Conservation (phyloP, 2,888 invertebrate species). For the Drosophila setosimentum region DNA sequence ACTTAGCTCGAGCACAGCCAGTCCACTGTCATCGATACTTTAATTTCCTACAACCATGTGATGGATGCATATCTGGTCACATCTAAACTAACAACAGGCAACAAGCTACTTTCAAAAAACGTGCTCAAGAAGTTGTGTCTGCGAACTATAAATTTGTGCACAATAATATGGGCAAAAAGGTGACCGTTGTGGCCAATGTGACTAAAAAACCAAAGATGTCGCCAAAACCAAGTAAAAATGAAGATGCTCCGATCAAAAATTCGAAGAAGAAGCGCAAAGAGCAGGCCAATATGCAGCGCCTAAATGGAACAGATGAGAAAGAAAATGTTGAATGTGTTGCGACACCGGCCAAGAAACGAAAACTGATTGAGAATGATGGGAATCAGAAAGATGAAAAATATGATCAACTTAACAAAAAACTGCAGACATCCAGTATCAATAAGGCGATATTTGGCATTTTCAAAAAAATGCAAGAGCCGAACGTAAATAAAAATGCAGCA, state of each 20-base stretch:
- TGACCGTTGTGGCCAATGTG: not conserved
- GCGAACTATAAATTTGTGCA: not conserved
- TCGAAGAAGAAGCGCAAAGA: not conserved
- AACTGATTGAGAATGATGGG: not conserved
- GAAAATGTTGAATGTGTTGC: not conserved
- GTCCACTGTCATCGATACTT: no score
- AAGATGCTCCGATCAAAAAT: not conserved
- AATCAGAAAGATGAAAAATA: not conserved
- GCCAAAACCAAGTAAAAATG: not conserved
- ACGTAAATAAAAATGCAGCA: not conserved
- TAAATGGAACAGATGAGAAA: not conserved
- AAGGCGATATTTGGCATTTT: not conserved
- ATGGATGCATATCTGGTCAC: not conserved
- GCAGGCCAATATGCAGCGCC: not conserved
- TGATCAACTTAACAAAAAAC: not conserved
- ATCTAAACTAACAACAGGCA: not conserved
- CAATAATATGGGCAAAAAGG: not conserved
- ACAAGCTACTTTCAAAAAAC: not conserved
- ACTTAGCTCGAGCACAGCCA: no score
- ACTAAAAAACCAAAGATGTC: not conserved
- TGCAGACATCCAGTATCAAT: not conserved
- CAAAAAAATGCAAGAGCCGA: not conserved
- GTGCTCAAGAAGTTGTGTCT: not conserved
- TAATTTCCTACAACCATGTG: not conserved
- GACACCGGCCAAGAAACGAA: not conserved